Evolutionary conservation across 2,113 vertebrate genomes (phyloP).

Genomic region (Genyomyrus donnyi): DNA sequence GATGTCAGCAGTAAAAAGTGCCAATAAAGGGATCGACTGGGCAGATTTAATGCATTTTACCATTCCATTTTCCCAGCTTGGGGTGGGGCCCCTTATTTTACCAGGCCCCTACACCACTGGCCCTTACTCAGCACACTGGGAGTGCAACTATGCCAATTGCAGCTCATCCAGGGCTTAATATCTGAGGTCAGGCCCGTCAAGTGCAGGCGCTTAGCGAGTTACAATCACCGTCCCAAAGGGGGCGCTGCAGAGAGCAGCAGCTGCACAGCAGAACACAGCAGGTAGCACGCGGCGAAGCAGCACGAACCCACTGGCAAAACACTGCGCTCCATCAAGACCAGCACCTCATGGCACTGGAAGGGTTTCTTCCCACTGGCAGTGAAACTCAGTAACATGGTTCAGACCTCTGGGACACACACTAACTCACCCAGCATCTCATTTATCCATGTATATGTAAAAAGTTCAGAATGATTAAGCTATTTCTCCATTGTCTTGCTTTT

Average conservation of each 20-base stretch:
- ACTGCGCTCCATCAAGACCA: background rate
- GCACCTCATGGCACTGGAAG: background rate
- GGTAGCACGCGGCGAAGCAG: background rate
- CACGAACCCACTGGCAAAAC: background rate
- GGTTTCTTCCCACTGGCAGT: background rate
- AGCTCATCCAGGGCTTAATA: background rate
- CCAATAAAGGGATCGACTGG: background rate
- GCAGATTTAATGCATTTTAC: background rate
- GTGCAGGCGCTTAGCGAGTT: background rate
- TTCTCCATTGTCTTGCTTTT: background rate
- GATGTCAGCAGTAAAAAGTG: background rate
- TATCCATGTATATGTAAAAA: background rate
- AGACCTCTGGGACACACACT: background rate
- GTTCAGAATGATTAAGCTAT: background rate
- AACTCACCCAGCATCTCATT: background rate
- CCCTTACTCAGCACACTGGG: background rate
- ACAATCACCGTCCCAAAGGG: background rate
- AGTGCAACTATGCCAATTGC: background rate
- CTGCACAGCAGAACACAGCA: background rate
- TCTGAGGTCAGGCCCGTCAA: background rate
- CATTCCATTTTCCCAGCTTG: background rate
- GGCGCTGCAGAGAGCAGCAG: background rate
- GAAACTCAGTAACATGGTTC: background rate
- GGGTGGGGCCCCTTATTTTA: background rate
- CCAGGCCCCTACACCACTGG: background rate